These are phyloP conservation scores for Leptodactylus fuscus DNA, from an alignment of 2,113 vertebrate genomes.

Conservation along the genomic window DNA sequence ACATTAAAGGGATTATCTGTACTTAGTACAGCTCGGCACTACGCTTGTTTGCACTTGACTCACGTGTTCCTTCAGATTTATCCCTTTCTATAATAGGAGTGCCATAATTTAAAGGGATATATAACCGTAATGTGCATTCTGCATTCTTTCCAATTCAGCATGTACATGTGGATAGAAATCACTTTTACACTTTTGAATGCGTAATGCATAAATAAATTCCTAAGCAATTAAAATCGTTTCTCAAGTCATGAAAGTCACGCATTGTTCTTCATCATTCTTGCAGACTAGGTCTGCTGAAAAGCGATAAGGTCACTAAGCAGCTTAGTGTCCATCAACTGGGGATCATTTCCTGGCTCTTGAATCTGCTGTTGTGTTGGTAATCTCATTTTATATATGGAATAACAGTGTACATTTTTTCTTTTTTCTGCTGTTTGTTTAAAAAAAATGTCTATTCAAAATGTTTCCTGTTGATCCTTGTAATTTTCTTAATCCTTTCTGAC, in stretches of 20 bases:
- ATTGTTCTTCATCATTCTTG: neutral
- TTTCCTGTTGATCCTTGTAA: neutral
- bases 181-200: too few relatives aligned
- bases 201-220: neutral
- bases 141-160: too few relatives aligned
- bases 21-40: too few relatives aligned
- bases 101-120: too few relatives aligned
- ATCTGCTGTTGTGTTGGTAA: slow-evolving; percentile 7
- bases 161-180: too few relatives aligned
- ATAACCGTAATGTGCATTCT: too few relatives aligned
- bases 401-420: neutral
- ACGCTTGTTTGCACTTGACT: too few relatives aligned
- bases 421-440: neutral
- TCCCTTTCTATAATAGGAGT: too few relatives aligned
- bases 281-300: neutral
- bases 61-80: too few relatives aligned
- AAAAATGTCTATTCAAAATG: neutral
- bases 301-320: slow-evolving; percentile 25
- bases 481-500: neutral
- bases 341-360: neutral
- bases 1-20: too few relatives aligned
- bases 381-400: neutral
- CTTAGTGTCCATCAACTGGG: neutral
- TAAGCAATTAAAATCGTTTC: neutral
- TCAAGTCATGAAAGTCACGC: neutral